Percentiles rank a stretch among this genome's conserved stretches.
phyloP scores from a whole-genome alignment of 2,113 vertebrate genomes.

The Aythya baeri region DNA sequence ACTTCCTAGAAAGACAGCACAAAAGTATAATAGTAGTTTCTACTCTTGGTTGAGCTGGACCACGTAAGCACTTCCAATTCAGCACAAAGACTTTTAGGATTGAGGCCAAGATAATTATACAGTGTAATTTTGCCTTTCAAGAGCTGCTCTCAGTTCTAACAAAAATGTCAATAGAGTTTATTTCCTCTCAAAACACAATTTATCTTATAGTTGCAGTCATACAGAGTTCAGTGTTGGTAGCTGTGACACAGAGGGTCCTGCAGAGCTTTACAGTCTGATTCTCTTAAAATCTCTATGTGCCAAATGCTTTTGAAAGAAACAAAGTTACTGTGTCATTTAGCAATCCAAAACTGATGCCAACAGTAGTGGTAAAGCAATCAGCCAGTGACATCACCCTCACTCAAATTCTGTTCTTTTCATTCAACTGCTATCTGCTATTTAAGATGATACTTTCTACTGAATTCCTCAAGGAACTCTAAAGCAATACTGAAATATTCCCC shows the following conservation, averaged over 20 bases:
- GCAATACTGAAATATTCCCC: neutral
- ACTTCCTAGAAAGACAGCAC: neutral
- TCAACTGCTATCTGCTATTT: neutral
- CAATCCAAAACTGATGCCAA: neutral
- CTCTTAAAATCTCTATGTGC: neutral
- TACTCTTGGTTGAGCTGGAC: neutral
- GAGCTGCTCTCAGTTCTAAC: neutral
- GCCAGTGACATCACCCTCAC: neutral
- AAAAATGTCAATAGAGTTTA: neutral
- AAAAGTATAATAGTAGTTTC: fast-evolving
- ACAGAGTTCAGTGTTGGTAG: neutral
- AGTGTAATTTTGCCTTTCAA: neutral
- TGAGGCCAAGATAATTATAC: neutral
- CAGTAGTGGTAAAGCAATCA: neutral
- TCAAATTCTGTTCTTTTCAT: neutral
- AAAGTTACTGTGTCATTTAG: neutral
- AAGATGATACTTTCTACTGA: neutral
- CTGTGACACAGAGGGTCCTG: neutral
- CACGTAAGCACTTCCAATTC: fast-evolving
- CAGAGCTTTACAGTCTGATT: neutral
- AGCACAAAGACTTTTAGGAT: neutral
- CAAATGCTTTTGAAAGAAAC: neutral
- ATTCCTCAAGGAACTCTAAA: neutral
- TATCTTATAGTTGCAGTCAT: neutral
- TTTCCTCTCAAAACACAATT: slow-evolving; percentile 23